phyloP scores from a whole-genome alignment of 2,113 vertebrate species.

The Tyto alba region DNA sequence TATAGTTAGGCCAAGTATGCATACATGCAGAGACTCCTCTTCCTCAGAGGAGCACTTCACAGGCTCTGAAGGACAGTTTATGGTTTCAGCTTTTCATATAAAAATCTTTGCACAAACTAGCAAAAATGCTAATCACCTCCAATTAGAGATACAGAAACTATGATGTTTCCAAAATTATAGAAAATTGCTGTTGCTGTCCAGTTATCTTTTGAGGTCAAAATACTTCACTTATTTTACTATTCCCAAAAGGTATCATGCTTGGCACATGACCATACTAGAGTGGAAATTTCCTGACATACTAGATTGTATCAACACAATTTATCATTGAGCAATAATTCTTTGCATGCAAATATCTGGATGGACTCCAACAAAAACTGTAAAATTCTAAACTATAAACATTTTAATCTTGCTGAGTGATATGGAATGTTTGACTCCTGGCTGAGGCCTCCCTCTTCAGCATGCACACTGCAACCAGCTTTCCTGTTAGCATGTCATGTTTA shows the following conservation, averaged over 20 bases:
- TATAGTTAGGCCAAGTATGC: fast-evolving
- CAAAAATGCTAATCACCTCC: neutral
- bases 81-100: neutral
- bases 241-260: slow-evolving; percentile 2
- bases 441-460: neutral
- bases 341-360: slow-evolving; percentile 27
- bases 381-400: neutral
- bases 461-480: neutral
- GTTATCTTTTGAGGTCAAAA: neutral
- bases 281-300: slow-evolving; percentile 7
- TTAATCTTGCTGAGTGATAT: neutral
- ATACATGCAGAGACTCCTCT: neutral
- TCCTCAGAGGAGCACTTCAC: neutral
- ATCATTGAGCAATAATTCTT: slow-evolving; percentile 51
- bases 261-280: neutral
- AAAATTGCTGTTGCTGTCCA: neutral
- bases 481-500: neutral
- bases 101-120: neutral
- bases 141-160: neutral
- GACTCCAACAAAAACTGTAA: slow-evolving; percentile 27
- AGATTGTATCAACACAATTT: slow-evolving; percentile 23
- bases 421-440: slow-evolving; percentile 16
- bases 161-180: neutral
- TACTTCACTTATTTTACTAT: neutral
- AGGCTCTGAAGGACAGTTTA: neutral